Conservation (phyloP, 2,888 invertebrate species). For the Drosophila suboccidentalis region DNA sequence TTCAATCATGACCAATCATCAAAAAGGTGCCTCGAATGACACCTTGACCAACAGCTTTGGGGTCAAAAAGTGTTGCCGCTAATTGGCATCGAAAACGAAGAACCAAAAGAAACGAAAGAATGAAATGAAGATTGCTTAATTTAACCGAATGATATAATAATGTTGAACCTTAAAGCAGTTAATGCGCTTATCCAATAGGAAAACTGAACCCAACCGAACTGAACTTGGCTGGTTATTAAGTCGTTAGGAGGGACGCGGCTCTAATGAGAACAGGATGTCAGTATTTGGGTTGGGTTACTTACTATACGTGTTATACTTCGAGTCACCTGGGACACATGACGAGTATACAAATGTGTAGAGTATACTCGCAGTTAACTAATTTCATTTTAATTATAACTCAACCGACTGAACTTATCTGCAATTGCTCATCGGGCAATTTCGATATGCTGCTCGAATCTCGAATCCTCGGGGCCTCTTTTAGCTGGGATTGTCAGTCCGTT, state of each 20-base stretch:
- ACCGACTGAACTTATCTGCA: slow-evolving; percentile 49
- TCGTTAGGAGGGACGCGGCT: slow-evolving; percentile 52
- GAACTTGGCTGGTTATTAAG: slow-evolving; percentile 55
- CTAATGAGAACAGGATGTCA: slow-evolving; percentile 69
- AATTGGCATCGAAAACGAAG: slow-evolving; percentile 46
- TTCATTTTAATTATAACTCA: slow-evolving; percentile 66
- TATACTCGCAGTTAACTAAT: slow-evolving; percentile 51
- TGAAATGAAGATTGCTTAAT: slow-evolving; percentile 65
- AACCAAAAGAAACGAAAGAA: slow-evolving; percentile 19
- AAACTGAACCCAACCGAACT: slow-evolving; percentile 27
- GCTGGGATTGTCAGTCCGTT: slow-evolving; percentile 62
- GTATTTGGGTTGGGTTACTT: slow-evolving; percentile 8
- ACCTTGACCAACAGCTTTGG: slow-evolving; percentile 49
- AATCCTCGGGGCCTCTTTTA: slow-evolving; percentile 19
- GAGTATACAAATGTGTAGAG: neutral
- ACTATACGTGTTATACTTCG: neutral
- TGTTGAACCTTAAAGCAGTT: slow-evolving; percentile 23
- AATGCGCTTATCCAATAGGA: slow-evolving; percentile 38
- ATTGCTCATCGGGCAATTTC: slow-evolving; percentile 61
- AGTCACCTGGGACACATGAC: slow-evolving; percentile 20
- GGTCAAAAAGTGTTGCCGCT: slow-evolving; percentile 51
- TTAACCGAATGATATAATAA: slow-evolving; percentile 69
- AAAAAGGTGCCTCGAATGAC: slow-evolving; percentile 74
- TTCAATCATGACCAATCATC: slow-evolving; percentile 69
- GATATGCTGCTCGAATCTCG: slow-evolving; percentile 16